A percentile compares a stretch with the other conserved stretches of the same genome.
Conservation (phyloP, 2,113 vertebrate genomes). For the Capricornis sumatraensis region DNA sequence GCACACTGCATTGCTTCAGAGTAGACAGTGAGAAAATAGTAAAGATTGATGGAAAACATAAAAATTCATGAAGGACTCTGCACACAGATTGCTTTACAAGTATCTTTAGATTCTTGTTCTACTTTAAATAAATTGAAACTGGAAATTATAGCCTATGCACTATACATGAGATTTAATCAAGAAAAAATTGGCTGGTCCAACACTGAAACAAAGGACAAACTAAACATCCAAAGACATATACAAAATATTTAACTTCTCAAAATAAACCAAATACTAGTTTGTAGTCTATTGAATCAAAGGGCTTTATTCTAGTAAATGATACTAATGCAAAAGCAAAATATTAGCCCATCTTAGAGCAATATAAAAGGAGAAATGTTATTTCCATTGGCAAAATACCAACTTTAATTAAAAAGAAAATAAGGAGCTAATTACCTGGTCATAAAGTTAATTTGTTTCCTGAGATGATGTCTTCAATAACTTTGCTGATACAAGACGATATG, state of each 20-base stretch:
- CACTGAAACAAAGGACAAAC: not conserved
- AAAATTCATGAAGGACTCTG: not conserved
- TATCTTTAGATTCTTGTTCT: not conserved
- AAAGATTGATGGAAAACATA: not conserved
- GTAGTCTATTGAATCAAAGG: not conserved
- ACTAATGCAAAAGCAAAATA: not conserved
- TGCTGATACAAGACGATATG: not conserved
- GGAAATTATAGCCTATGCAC: not conserved
- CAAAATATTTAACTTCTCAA: not conserved
- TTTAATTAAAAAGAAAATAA: conserved; percentile 27
- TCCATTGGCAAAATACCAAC: not conserved
- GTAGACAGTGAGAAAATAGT: not conserved
- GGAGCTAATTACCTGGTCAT: not conserved
- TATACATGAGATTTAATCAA: not conserved
- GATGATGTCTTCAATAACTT: not conserved
- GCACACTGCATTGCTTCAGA: not conserved
- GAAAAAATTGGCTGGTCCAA: not conserved
- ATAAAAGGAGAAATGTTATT: not conserved
- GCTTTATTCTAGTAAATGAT: not conserved
- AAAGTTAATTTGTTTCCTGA: conserved; percentile 1
- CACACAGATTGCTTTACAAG: not conserved
- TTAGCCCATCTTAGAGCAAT: not conserved
- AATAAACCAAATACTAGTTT: not conserved
- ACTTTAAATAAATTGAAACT: not conserved
- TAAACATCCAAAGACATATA: not conserved